Evolutionary conservation across 2,888 invertebrate species (phyloP).

Genomic region (Acronicta alni): DNA sequence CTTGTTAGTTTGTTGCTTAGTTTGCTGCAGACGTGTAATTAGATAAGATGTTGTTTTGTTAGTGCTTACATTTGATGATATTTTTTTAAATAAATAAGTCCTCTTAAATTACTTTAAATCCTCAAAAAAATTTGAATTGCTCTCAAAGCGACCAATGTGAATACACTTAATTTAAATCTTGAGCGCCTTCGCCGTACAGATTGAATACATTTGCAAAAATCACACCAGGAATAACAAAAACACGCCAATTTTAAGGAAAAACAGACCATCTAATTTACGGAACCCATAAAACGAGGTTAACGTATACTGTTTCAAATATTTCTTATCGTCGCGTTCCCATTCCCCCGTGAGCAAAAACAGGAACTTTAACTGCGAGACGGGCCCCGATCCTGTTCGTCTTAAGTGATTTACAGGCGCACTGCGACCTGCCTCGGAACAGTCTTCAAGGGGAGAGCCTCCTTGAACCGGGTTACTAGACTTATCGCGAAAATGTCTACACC

Average conservation of each 20-base stretch:
- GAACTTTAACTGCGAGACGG: conserved; percentile 75
- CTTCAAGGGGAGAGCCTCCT: conserved; percentile 66
- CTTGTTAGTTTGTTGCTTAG: conserved; percentile 42
- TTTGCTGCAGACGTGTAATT: conserved; percentile 22
- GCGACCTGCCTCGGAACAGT: conserved; percentile 75
- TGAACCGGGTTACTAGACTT: conserved; percentile 78
- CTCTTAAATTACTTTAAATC: neutral
- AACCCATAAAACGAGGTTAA: conserved; percentile 62
- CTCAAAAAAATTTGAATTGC: neutral
- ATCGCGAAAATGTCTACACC: conserved; percentile 58
- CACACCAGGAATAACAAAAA: conserved; percentile 42
- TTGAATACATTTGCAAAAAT: conserved; percentile 45
- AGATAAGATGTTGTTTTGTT: conserved; percentile 12
- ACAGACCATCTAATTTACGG: conserved; percentile 53
- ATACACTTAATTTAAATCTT: conserved; percentile 18
- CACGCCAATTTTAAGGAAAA: conserved; percentile 40
- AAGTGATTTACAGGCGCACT: conserved; percentile 86
- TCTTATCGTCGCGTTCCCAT: conserved; percentile 74
- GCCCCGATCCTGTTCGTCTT: conserved; percentile 75
- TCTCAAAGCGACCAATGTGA: conserved; percentile 2
- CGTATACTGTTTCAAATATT: conserved; percentile 76
- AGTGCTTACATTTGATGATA: too few relatives aligned
- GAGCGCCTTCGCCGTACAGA: conserved; percentile 32
- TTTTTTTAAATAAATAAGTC: too few relatives aligned
- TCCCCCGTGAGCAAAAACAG: conserved; percentile 81